Percentiles rank a stretch among this genome's conserved stretches.
phyloP scores from a whole-genome alignment of 1,140 invertebrate genomes.

The Lethocerus indicus region DNA sequence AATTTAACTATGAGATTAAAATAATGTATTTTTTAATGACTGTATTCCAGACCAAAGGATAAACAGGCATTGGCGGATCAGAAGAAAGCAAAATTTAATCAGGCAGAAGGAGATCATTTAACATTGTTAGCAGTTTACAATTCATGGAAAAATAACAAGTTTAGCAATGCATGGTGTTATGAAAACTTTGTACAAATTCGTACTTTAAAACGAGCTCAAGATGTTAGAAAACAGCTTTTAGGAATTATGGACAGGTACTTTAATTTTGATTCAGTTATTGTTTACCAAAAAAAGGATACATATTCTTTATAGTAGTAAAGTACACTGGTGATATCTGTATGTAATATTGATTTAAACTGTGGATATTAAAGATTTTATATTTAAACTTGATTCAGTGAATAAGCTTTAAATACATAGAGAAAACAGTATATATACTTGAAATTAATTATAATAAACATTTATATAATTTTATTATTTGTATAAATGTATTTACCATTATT shows the following conservation, averaged over 20 bases:
- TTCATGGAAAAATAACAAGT: slow-evolving; percentile 99
- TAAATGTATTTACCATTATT: slow-evolving; percentile 1
- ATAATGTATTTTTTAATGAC: too few species aligned
- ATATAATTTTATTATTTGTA: too few species aligned
- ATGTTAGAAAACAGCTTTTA: slow-evolving; percentile 93
- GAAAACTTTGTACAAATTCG: slow-evolving; percentile 99
- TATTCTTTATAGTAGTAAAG: not conserved
- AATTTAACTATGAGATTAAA: too few species aligned
- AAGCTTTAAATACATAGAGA: not conserved
- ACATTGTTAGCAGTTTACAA: slow-evolving; percentile 97
- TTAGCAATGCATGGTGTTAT: slow-evolving; percentile 98
- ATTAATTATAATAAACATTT: too few species aligned
- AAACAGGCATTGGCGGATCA: slow-evolving; percentile 97
- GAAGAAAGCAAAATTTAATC: slow-evolving; percentile 98
- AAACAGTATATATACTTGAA: not conserved
- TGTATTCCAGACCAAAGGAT: slow-evolving; percentile 57
- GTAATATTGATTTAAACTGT: too few species aligned
- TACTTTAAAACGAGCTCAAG: slow-evolving; percentile 92
- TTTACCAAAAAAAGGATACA: too few species aligned
- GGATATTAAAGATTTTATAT: not conserved
- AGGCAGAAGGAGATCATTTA: slow-evolving; percentile 94
- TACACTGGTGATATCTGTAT: too few species aligned
- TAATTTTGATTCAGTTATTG: too few species aligned
- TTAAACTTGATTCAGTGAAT: not conserved
- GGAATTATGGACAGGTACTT: slow-evolving; percentile 88